These are phyloP conservation scores for Myiozetetes cayanensis DNA, from an alignment of 2,113 vertebrate species.

Conservation along the genomic window DNA sequence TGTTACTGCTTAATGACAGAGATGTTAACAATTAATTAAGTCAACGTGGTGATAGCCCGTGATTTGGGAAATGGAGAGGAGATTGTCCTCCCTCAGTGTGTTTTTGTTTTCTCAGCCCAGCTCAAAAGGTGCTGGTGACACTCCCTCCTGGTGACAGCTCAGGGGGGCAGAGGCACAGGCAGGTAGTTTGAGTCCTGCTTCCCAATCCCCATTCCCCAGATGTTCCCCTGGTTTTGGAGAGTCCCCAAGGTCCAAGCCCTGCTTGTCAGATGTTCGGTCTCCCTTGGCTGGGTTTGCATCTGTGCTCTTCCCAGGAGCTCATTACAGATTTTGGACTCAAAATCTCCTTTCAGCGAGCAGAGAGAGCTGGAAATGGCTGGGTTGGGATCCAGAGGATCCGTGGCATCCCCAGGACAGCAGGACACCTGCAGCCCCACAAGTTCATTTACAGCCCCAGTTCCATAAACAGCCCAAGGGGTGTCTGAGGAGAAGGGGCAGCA, in stretches of 20 bases:
- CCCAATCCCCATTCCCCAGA: neutral
- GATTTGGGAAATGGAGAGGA: neutral
- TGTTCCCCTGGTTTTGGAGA: neutral
- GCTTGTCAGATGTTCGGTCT: neutral
- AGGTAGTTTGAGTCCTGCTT: neutral
- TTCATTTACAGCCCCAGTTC: accelerated
- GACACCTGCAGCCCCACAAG: too few species aligned
- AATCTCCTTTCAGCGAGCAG: neutral
- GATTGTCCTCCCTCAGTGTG: neutral
- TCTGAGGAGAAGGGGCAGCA: neutral
- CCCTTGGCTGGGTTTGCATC: neutral
- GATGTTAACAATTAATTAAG: constrained; percentile 62
- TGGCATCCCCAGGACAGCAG: neutral
- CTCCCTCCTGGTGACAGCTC: neutral
- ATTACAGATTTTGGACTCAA: neutral
- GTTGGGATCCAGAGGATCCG: neutral
- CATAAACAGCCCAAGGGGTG: neutral
- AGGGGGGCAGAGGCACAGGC: neutral
- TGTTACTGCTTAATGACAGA: constrained; percentile 52
- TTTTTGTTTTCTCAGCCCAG: neutral
- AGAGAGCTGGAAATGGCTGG: neutral
- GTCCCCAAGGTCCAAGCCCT: neutral
- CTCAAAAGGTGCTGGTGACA: neutral
- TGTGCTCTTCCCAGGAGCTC: neutral
- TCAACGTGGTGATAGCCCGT: neutral